Conservation (phyloP, 2,113 vertebrate genomes). For the Mystacornis crossleyi region DNA sequence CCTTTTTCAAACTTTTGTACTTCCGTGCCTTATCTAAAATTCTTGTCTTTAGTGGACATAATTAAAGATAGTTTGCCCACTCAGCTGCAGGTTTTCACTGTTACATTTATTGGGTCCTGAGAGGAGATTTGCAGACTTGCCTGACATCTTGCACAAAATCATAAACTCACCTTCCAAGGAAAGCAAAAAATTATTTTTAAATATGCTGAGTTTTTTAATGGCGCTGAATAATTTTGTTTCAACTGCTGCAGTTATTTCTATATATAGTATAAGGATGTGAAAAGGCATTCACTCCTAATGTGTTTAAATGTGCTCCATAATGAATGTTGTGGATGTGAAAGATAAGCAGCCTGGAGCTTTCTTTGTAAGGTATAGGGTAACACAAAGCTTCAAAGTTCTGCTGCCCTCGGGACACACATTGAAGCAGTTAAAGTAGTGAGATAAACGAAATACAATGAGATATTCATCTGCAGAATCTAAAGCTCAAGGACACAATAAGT, state of each 20-base stretch:
- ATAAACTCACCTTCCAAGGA: not conserved
- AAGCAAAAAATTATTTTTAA: slow-evolving; percentile 6
- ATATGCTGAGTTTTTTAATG: not conserved
- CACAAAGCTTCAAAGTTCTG: slow-evolving; percentile 45
- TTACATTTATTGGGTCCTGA: not conserved
- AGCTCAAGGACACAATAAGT: slow-evolving; percentile 41
- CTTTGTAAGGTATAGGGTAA: slow-evolving; percentile 53
- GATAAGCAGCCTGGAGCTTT: slow-evolving; percentile 62
- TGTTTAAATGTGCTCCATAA: slow-evolving; percentile 18
- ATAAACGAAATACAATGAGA: slow-evolving; percentile 35
- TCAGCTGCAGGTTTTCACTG: not conserved
- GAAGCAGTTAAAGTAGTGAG: slow-evolving; percentile 52
- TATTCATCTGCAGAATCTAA: slow-evolving; percentile 45
- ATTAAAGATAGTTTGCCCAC: not conserved
- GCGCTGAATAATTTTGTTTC: not conserved
- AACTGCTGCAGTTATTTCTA: not conserved
- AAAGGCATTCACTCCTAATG: slow-evolving; percentile 28
- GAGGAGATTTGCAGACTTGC: slow-evolving; percentile 13
- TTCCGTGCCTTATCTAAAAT: not conserved
- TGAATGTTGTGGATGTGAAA: slow-evolving; percentile 48
- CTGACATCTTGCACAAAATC: not conserved
- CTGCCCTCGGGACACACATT: slow-evolving; percentile 50
- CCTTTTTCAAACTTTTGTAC: not conserved
- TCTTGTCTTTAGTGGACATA: not conserved
- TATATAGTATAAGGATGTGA: slow-evolving; percentile 30